Evolutionary conservation across 2,113 vertebrate genomes (phyloP), one percentile per base, ranked within the genome.

Genomic region (Choloepus hoffmanni): DNA sequence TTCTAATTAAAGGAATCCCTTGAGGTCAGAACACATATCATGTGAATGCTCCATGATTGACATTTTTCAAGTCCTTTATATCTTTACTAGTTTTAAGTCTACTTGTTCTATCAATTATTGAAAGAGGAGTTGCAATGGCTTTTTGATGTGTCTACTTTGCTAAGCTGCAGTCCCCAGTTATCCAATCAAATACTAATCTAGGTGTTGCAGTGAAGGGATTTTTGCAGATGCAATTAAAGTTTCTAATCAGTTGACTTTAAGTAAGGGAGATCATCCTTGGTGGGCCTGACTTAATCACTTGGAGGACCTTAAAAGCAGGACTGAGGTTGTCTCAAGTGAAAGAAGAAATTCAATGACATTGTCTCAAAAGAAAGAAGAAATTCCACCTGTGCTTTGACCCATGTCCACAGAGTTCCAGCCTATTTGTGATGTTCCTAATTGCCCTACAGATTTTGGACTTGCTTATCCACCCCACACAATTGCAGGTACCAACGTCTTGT

Each of bases 321-420:
- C 30, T 3, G 65, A 85, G 43, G 14, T 43, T 65, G 43, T 83
- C 11, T 24, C 78, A 70, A 30, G 18, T 48, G 78, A 84, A 40
- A 70, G 55, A 62, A 43, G 43, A 40, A 67, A 13, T 43, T 0
- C 7, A 58, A 18, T 58, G 55, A 18, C 55, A 58, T 48, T 58
- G 50, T 83, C 10, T 23, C 78, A 55, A 30, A 13, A 58, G 84
- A 84, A 36, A 76, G 55, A 62, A 43, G 40, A 40, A 60, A 13
- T 43, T 0, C 7, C 16, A 16, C 36, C 95, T 7, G 0, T 0
- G 45, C 3, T 0, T 0, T 0, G 12, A 43, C 23, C 1, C 12
- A 0, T 2, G 21, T 33, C 58, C 33, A 3, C 8, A 23, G 21
- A 40, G 19, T 24, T 10, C 70, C 36, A 43, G 9, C 21, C 21